Evolutionary conservation across 2,888 invertebrate species (phyloP), one percentile per base, ranked within the genome.

Genomic region (Apoda limacodes): DNA sequence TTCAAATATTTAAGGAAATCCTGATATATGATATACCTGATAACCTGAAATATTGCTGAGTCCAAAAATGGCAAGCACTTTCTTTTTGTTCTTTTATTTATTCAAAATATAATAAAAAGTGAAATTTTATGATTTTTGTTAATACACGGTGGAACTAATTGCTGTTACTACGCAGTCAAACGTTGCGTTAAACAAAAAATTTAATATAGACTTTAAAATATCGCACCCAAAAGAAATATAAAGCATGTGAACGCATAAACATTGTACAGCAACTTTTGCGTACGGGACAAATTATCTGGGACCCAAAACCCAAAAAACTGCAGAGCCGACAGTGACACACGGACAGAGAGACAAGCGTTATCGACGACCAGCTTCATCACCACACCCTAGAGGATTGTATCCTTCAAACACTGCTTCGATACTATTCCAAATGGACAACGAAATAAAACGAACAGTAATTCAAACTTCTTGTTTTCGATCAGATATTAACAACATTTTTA

Each of bases 181-280:
- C n/a, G n/a, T n/a, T n/a, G n/a, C n/a, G n/a, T n/a, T n/a, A n/a
- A 5, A 12, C 5, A 7, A 28, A 11, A 17, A 28, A 22, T 4
- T 15, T 19, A 9, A 21, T 12, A 24, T n/a, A 22, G 14, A 21
- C 22, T 2, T 20, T 20, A 28, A 13, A 9, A 20, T 17, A 27
- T 52, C 63, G 43, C 53, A 81, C 81, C 81, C 31, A 78, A 50
- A 9, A 74, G 28, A 38, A 69, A 65, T 62, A 72, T 68, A 21
- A 80, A 75, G 1, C 54, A 57, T n/a, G n/a, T n/a, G n/a, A n/a
- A n/a, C n/a, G n/a, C n/a, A 20, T 67, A 71, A 19, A 46, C 48
- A 30, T 50, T 50, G 28, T 78, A 80, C 2, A 65, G n/a, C 1
- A 43, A 11, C 21, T 39, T 55, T 19, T 42, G 45, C 4, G 23